phyloP scores from a whole-genome alignment of 2,888 invertebrate species.

The Rapana venosa region DNA sequence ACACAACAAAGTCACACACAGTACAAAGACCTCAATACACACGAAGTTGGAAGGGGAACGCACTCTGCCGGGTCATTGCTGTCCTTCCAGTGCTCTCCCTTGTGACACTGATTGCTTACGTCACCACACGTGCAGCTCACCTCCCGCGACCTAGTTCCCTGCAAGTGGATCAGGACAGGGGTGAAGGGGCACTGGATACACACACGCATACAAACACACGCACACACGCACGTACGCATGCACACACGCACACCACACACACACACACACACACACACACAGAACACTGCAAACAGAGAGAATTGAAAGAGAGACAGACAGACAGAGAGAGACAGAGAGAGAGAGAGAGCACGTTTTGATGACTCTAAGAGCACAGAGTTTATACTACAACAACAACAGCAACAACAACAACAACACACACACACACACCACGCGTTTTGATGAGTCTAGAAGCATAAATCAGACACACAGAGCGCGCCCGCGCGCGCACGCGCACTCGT shows the following conservation, averaged over 20 bases:
- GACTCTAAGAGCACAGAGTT: no score
- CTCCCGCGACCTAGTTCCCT: not conserved
- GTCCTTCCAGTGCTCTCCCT: not conserved
- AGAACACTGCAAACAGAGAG: no score
- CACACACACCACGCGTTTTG: no score
- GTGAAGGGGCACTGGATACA: not conserved
- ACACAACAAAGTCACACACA: no score
- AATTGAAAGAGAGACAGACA: not conserved
- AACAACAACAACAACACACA: no score
- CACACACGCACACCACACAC: not conserved
- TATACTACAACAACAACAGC: no score
- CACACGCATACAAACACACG: not conserved
- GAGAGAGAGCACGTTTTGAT: not conserved
- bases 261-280: not conserved
- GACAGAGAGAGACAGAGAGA: not conserved
- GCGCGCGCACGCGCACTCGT: not conserved
- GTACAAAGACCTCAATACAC: no score
- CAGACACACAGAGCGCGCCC: no score
- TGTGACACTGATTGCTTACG: slow-evolving; percentile 11
- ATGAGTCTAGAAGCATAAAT: no score
- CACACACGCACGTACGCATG: not conserved
- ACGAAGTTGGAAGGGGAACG: no score
- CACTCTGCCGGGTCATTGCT: no score
- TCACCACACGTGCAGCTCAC: not conserved
- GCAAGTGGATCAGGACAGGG: no score